Base-by-base conservation (phyloP, 2,888 invertebrate species). In the Epirrhoe tristata region DNA sequence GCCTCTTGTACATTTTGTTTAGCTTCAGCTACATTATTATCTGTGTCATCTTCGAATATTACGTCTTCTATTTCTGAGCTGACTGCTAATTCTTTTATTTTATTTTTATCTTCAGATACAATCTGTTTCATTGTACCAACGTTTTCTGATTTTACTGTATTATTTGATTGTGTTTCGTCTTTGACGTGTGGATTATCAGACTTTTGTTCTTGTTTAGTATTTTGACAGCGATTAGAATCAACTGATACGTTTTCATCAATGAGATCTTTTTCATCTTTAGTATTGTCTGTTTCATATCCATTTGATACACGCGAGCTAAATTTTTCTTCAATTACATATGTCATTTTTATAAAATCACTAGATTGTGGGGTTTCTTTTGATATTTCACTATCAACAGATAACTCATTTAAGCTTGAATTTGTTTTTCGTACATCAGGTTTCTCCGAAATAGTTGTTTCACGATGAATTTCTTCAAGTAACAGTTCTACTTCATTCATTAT, bases 71-170 rank as follows among this genome's bases (percentile, higher is more conserved):
- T 16, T 43, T 14, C 24, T 43, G 31, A 6, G 7, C 8, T n/a
- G 31, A 14, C 31, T 6, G 48, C 48, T 14, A 32, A 16, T 48
- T 16, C 34, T 16, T 12, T 58, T 17, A 10, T 17, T 50, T 48
- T 50, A 50, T 58, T 17, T 10, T 10, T 16, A 34, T 34, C 58
- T 58, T 32, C 50, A 16, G 58, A 12, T 46, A 5, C 5, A 39
- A 51, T 56, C n/a, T 57, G 36, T 57, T 51, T 31, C 39, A 1
- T 55, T 48, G 36, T 39, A 12, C 51, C 32, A 51, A 12, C 43
- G 17, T 16, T 50, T 14, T 24, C 10, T 2, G 50, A 24, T 14
- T 43, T 43, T 43, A 12, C 3, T 12, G 5, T 43, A 43, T 0
- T 43, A 43, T 43, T 43, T 43, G 39, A 43, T 43, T 32, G 34